A percentile compares a stretch with the other conserved stretches of the same genome.
Conservation (phyloP, 1,140 invertebrate genomes). For the Branchinecta lynchi region DNA sequence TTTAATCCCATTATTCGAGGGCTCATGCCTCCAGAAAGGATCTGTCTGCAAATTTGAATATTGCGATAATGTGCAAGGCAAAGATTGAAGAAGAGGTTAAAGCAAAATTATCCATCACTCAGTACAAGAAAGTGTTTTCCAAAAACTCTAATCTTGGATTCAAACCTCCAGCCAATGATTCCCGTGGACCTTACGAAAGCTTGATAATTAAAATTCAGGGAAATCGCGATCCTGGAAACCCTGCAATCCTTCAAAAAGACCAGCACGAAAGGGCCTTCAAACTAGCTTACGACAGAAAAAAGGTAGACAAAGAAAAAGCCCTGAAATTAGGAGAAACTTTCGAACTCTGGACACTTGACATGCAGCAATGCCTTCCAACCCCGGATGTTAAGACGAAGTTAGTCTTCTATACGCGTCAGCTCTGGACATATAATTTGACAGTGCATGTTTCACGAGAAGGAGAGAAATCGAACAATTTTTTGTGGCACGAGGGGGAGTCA, state of each 20-base stretch:
- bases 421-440: conserved; percentile 9
- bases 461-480: conserved; percentile 6
- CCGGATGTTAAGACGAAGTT: conserved; percentile 5
- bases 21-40: too few relatives aligned
- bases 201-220: background rate
- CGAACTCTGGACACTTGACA: conserved; percentile 1
- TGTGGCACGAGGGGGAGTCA: background rate
- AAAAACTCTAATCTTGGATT: conserved; percentile 2
- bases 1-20: conserved; percentile 6
- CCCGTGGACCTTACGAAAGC: conserved; percentile 3
- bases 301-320: background rate
- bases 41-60: conserved; percentile 2
- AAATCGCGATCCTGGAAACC: background rate
- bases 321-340: conserved; percentile 9
- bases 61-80: background rate
- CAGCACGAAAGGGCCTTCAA: conserved; percentile 5
- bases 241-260: conserved; percentile 9
- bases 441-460: background rate
- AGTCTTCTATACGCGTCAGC: conserved; percentile 1
- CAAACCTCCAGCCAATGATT: conserved; percentile 1
- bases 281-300: conserved; percentile 9
- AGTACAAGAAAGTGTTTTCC: conserved; percentile 10
- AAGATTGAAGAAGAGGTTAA: background rate
- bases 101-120: background rate
- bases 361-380: conserved; percentile 3